A percentile compares a stretch with the other conserved stretches of the same genome.
phyloP scores from a whole-genome alignment of 2,888 invertebrate species.

The Calameuta pallipes region DNA sequence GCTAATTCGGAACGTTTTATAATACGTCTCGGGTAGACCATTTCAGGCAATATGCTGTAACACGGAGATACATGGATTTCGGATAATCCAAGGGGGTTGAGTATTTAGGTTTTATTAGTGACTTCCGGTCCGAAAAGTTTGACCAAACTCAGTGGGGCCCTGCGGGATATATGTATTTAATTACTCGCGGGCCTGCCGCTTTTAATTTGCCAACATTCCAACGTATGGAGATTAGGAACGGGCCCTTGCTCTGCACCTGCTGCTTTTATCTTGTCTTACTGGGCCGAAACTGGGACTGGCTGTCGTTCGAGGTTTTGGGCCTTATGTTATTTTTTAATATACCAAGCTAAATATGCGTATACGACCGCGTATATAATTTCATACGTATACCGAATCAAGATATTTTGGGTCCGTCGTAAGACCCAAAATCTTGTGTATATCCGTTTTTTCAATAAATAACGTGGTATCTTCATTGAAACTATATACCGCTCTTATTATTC shows the following conservation, averaged over 20 bases:
- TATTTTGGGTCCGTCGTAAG: too few species aligned
- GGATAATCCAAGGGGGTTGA: neutral
- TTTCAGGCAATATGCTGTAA: neutral
- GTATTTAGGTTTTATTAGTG: neutral
- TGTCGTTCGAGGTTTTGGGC: neutral
- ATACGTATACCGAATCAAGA: neutral
- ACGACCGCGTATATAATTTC: neutral
- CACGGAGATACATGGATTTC: neutral
- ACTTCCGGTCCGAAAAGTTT: neutral
- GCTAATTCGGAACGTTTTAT: neutral
- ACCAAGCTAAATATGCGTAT: neutral
- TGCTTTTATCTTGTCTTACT: neutral
- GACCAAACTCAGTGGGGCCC: neutral
- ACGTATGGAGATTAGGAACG: neutral
- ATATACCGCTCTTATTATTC: neutral
- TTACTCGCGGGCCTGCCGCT: neutral
- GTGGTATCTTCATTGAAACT: neutral
- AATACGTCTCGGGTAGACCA: neutral
- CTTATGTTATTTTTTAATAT: neutral
- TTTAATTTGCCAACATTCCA: slow-evolving; percentile 2
- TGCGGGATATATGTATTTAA: neutral
- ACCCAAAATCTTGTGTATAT: neutral
- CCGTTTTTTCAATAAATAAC: neutral
- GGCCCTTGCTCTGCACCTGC: slow-evolving; percentile 7
- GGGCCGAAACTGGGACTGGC: neutral